Evolutionary conservation across 2,797 vertebrate species (phyloP).

Genomic region (Limnodromus scolopaceus): DNA sequence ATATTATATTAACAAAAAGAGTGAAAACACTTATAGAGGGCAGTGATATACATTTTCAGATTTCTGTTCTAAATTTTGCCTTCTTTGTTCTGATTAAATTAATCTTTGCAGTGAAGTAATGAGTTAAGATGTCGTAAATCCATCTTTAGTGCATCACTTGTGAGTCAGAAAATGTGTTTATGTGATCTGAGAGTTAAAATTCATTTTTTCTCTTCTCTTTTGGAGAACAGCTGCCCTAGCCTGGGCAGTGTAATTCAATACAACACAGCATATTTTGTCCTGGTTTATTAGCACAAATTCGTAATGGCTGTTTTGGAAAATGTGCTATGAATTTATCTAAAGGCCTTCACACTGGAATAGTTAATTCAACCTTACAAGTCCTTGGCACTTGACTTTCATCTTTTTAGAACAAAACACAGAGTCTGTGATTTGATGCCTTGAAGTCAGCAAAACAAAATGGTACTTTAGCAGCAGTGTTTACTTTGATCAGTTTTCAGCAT

Average conservation of each 20-base stretch:
- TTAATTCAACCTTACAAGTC: slow-evolving; percentile 66
- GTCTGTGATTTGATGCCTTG: slow-evolving; percentile 64
- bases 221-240: slow-evolving; percentile 72
- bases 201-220: not conserved
- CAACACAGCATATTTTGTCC: slow-evolving; percentile 46
- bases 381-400: slow-evolving; percentile 64
- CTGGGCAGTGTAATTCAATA: slow-evolving; percentile 70
- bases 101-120: not conserved
- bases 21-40: not conserved
- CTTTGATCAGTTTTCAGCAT: slow-evolving; percentile 82
- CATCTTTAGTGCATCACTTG: not conserved
- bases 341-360: slow-evolving; percentile 52
- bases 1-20: not conserved
- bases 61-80: not conserved
- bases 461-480: slow-evolving; percentile 67
- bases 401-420: slow-evolving; percentile 69
- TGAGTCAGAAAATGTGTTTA: slow-evolving; percentile 33
- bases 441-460: slow-evolving; percentile 72
- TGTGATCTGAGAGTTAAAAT: slow-evolving; percentile 16
- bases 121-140: slow-evolving; percentile 1
- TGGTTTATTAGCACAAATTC: slow-evolving; percentile 62
- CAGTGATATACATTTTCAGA: not conserved
- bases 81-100: not conserved
- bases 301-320: slow-evolving; percentile 78
- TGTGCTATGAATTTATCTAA: slow-evolving; percentile 56